Base-by-base conservation (phyloP, 1,140 invertebrate species). In the Apocrypta bakeri region DNA sequence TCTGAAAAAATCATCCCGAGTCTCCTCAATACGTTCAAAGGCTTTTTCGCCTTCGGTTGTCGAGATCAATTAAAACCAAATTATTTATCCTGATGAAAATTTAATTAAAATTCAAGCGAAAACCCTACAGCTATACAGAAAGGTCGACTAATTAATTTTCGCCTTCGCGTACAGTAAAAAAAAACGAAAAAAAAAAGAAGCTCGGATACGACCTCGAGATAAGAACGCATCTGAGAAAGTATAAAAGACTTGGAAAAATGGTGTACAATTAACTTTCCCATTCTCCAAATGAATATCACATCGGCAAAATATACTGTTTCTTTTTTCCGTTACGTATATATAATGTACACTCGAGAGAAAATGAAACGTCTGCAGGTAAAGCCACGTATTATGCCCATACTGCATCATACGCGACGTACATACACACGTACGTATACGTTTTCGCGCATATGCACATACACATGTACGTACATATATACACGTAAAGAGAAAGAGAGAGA, bases 61-160 rank as follows among this genome's bases (percentile, higher is more conserved):
- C 63, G 37, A 71, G 56, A 74, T 78, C 68, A 78, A 78, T 82
- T n/a, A 64, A 73, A 82, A 83, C 29, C 4, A 56, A 72, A 79
- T 83, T 64, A 83, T 79, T 83, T 66, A 33, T 73, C 25, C 8
- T 9, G 24, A 71, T 82, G 40, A 78, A 82, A 33, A 66, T 48
- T 48, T 64, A 83, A 83, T 83, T 83, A 74, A 82, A 82, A 82
- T 72, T 78, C 42, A 64, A 82, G 37, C 2, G 14, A 14, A 12
- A 11, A 14, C 37, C 25, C 24, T 37, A n/a, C 17, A 0, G 61
- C 14, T 64, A 4, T 68, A 40, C 31, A 78, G 31, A 63, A 64
- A 79, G 77, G 48, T n/a, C 40, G 69, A 66, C 69, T 66, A 74
- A 83, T 83, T 83, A 83, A 79, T 83, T 73, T 79, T 83, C 69